These are phyloP conservation scores for Pelobates cultripes DNA, from an alignment of 2,797 vertebrate genomes.

Conservation along the genomic window DNA sequence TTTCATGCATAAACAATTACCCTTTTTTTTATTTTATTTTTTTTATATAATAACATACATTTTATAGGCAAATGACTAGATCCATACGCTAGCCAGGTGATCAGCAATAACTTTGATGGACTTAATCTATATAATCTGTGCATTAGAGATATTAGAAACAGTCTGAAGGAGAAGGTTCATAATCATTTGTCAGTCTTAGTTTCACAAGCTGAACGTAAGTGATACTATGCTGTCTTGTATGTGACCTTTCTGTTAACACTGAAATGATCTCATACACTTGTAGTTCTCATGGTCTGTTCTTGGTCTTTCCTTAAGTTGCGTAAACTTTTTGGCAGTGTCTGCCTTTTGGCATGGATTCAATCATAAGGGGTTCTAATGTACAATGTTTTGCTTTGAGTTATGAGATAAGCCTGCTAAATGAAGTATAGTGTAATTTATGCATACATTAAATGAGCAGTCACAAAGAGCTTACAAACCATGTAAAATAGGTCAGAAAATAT, in stretches of 20 bases:
- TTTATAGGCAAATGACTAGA: no score
- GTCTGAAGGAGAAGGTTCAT: not conserved
- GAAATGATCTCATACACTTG: constrained; percentile 36
- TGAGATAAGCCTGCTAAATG: constrained; percentile 45
- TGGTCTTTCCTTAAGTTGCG: constrained; percentile 50
- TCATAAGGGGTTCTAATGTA: constrained; percentile 28
- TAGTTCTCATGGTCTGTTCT: constrained; percentile 52
- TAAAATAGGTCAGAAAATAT: not conserved
- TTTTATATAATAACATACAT: no score
- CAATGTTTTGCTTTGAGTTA: constrained; percentile 46
- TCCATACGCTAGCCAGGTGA: not conserved
- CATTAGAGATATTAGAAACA: not conserved
- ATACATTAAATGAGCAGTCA: not conserved
- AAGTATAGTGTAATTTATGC: constrained; percentile 26
- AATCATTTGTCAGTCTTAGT: not conserved
- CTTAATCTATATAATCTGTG: not conserved
- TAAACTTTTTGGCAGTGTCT: constrained; percentile 48
- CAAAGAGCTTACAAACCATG: not conserved
- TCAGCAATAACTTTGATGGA: not conserved
- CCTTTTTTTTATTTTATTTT: no score
- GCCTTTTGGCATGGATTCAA: constrained; percentile 44
- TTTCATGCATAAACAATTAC: no score
- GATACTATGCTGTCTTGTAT: constrained; percentile 2
- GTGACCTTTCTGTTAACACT: constrained; percentile 13
- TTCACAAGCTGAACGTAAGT: not conserved